Conservation (phyloP, 2,113 vertebrate species). For the Platycercus adscitus region DNA sequence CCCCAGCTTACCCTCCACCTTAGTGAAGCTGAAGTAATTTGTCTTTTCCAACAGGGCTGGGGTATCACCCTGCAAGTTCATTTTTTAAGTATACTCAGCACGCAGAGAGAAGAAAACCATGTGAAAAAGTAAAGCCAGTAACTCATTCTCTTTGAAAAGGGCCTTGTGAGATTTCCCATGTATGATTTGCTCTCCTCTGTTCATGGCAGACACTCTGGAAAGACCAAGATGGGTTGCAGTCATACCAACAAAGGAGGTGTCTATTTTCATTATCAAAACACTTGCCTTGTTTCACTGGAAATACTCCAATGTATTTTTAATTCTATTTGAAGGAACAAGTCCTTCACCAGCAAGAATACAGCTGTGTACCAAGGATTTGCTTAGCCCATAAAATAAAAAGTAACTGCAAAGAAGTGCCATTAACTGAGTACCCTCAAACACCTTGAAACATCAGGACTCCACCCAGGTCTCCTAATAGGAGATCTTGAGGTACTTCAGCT, state of each 20-base stretch:
- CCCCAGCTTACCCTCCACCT: neutral
- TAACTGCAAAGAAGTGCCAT: neutral
- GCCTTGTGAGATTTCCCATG: neutral
- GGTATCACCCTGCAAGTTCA: neutral
- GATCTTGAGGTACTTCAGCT: neutral
- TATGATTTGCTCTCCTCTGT: neutral
- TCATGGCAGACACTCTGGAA: fast-evolving
- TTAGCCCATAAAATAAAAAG: neutral
- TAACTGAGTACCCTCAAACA: neutral
- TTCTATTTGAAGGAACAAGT: neutral
- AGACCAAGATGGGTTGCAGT: neutral
- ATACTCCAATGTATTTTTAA: neutral
- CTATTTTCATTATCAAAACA: neutral
- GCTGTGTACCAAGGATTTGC: neutral
- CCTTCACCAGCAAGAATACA: neutral
- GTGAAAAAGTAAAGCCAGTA: neutral
- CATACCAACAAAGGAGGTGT: neutral
- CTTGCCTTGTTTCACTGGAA: neutral
- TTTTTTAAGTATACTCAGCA: neutral
- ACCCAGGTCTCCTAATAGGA: neutral
- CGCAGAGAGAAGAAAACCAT: neutral
- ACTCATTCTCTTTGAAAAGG: neutral
- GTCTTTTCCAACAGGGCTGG: neutral
- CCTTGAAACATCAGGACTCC: neutral
- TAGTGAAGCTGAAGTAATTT: neutral